These are phyloP conservation scores for Drosophila prolongata DNA, from an alignment of 2,888 invertebrate genomes.

Conservation along the genomic window DNA sequence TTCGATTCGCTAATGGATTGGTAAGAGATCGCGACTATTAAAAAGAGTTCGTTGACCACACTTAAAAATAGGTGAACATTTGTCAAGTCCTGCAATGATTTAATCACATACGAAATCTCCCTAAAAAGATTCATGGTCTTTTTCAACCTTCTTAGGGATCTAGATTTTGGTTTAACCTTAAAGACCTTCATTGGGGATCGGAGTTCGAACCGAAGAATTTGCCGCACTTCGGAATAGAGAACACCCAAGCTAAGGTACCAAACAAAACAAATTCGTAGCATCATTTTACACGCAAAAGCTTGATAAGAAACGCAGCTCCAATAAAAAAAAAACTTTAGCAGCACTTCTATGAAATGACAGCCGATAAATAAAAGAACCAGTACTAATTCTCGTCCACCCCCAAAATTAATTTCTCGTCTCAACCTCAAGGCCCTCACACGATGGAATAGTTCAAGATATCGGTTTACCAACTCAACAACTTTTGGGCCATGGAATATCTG, in stretches of 20 bases:
- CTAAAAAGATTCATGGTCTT: not conserved
- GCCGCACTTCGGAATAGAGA: not conserved
- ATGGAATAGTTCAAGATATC: not conserved
- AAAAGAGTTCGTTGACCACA: not conserved
- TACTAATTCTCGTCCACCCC: not conserved
- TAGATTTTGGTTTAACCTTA: accelerated
- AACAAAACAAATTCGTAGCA: not conserved
- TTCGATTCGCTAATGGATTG: not conserved
- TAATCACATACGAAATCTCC: not conserved
- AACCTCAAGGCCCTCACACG: not conserved
- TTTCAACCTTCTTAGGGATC: not conserved
- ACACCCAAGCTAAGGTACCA: not conserved
- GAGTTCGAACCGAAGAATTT: not conserved
- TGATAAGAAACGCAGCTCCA: not conserved
- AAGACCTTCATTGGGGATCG: not conserved
- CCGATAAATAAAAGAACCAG: not conserved
- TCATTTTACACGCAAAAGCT: not conserved
- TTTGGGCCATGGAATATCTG: not conserved
- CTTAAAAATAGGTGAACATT: not conserved
- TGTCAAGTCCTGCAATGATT: not conserved
- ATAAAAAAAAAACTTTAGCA: not conserved
- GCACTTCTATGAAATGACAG: not conserved
- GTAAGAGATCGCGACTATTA: not conserved
- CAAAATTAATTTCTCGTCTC: not conserved
- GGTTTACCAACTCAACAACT: not conserved